phyloP scores from a whole-genome alignment of 2,113 vertebrate genomes.

The Mus spicilegus region DNA sequence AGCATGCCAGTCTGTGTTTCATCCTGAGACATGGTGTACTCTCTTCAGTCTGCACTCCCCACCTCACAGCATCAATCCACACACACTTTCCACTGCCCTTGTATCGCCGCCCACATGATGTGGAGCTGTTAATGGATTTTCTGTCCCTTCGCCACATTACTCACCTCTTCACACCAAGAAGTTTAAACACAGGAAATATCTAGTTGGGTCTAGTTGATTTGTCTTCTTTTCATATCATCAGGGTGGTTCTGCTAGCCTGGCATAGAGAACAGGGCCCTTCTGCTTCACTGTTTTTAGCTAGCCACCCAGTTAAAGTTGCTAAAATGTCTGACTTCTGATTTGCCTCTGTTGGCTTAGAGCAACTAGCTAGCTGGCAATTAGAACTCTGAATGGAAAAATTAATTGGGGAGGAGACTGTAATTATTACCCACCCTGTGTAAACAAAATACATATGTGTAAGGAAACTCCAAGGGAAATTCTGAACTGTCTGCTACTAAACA shows the following conservation, averaged over 20 bases:
- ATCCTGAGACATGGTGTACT: background rate
- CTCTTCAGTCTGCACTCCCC: background rate
- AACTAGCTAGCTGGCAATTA: slow-evolving; percentile 72
- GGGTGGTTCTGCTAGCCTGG: background rate
- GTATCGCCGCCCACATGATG: background rate
- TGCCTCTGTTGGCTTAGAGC: slow-evolving; percentile 54
- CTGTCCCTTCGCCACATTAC: background rate
- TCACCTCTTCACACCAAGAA: slow-evolving; percentile 31
- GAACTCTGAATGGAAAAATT: slow-evolving; percentile 57
- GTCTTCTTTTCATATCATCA: background rate
- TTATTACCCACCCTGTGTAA: slow-evolving; percentile 49
- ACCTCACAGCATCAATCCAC: background rate
- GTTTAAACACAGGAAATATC: slow-evolving; percentile 44
- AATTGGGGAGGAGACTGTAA: slow-evolving; percentile 25
- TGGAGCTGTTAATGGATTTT: background rate
- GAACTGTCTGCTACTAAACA: background rate
- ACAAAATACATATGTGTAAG: background rate
- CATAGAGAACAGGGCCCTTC: background rate
- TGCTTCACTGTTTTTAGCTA: background rate
- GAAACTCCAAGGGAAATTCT: slow-evolving; percentile 2
- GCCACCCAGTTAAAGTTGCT: slow-evolving; percentile 38
- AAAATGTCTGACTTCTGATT: slow-evolving; percentile 58
- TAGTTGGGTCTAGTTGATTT: background rate
- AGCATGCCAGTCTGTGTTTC: background rate
- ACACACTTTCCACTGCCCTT: background rate